Conservation (phyloP, 1,140 invertebrate genomes). For the Zaprionus lachaisei region DNA sequence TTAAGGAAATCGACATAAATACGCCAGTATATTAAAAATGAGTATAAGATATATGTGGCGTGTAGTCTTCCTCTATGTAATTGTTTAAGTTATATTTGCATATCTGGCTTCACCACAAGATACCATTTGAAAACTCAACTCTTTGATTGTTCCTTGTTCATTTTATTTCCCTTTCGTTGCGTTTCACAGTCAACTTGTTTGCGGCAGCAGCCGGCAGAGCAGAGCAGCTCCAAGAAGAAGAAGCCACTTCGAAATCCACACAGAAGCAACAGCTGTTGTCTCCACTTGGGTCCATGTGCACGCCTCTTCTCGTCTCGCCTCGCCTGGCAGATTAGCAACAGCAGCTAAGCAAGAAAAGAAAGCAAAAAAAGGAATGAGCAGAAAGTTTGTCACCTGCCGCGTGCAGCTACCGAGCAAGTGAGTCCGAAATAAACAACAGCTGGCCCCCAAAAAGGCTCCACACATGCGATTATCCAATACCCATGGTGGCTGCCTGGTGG, state of each 20-base stretch:
- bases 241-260: constrained; percentile 52
- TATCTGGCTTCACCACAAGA: neutral
- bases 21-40: neutral
- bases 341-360: constrained; percentile 15
- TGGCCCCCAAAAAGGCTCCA: constrained; percentile 40
- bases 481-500: constrained; percentile 6
- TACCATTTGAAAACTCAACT: neutral
- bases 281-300: constrained; percentile 42
- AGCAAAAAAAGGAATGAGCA: constrained; percentile 15
- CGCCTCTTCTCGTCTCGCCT: constrained; percentile 23
- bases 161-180: constrained; percentile 26
- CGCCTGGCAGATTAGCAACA: constrained; percentile 25
- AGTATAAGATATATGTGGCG: neutral
- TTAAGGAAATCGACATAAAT: neutral
- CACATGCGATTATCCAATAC: constrained; percentile 41
- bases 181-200: constrained; percentile 44
- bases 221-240: constrained; percentile 32
- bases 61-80: neutral
- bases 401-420: constrained; percentile 48
- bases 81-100: neutral
- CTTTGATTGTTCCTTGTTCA: constrained; percentile 14
- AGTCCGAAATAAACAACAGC: constrained; percentile 61
- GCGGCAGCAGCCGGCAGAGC: constrained; percentile 23
- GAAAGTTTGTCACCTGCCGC: constrained; percentile 76
- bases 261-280: constrained; percentile 68